Percentiles rank a stretch among this genome's conserved stretches.
phyloP scores from a whole-genome alignment of 2,113 vertebrate genomes.

The Edolisoma coerulescens region DNA sequence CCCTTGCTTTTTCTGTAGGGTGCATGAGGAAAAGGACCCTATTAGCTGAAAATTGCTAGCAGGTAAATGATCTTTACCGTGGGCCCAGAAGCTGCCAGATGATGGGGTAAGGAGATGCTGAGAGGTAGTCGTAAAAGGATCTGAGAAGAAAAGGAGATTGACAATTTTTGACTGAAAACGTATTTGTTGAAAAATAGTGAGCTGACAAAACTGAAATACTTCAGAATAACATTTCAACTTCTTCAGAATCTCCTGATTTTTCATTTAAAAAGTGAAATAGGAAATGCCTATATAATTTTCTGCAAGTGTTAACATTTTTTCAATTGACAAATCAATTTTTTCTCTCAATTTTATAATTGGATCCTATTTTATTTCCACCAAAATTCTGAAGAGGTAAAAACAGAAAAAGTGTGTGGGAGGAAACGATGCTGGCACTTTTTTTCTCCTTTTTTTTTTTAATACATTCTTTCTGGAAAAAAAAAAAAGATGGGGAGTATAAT shows the following conservation, averaged over 20 bases:
- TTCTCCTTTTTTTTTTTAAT: neutral
- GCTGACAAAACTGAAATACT: conserved; percentile 54
- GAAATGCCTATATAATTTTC: conserved; percentile 55
- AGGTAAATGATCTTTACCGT: neutral
- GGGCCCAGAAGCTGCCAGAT: neutral
- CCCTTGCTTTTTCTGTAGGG: neutral
- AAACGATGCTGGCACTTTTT: neutral
- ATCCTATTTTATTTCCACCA: conserved; percentile 42
- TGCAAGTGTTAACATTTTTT: conserved; percentile 41
- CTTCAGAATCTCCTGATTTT: conserved; percentile 24
- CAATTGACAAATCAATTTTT: conserved; percentile 44
- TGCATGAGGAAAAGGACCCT: neutral
- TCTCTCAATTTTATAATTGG: conserved; percentile 43
- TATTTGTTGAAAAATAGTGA: conserved; percentile 58
- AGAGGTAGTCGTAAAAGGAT: neutral
- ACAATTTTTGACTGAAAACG: conserved; percentile 7
- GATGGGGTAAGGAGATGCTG: neutral
- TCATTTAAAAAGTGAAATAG: neutral
- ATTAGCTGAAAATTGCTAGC: neutral
- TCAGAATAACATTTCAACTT: conserved; percentile 48
- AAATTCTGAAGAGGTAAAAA: conserved; percentile 42
- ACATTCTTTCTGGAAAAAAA: neutral
- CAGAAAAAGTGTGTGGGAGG: conserved; percentile 51
- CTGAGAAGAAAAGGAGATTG: conserved; percentile 16
- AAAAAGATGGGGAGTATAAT: neutral